Evolutionary conservation across 2,113 vertebrate genomes (phyloP).

Genomic region (Anas platyrhynchos): DNA sequence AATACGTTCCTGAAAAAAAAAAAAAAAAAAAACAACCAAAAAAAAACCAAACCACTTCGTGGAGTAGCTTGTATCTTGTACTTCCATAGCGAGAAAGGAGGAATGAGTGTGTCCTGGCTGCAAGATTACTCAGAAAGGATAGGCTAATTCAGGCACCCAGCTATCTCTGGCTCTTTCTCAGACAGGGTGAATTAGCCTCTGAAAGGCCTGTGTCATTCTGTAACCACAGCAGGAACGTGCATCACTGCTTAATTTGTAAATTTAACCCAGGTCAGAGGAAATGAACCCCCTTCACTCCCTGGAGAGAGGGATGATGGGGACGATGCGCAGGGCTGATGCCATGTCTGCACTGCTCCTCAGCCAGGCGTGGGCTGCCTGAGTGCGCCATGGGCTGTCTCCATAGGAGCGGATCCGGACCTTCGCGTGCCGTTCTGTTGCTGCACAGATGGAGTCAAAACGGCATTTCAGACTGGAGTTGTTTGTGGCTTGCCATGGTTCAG

Average conservation of each 20-base stretch:
- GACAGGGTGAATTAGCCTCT: background rate
- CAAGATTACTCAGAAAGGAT: background rate
- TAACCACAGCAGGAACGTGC: background rate
- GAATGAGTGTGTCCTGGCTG: background rate
- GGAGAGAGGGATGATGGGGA: too few species aligned
- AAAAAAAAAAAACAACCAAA: background rate
- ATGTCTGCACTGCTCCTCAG: background rate
- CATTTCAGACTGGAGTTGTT: background rate
- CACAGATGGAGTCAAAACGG: slow-evolving; percentile 4
- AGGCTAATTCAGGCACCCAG: background rate
- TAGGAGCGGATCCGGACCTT: background rate
- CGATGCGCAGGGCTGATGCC: too few species aligned
- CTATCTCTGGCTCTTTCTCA: background rate
- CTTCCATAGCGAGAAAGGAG: background rate
- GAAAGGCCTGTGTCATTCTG: background rate
- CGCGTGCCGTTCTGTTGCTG: fast-evolving
- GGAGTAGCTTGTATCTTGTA: background rate
- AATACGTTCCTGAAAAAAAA: background rate
- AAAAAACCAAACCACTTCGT: background rate
- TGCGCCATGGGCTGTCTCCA: fast-evolving
- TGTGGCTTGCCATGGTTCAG: background rate
- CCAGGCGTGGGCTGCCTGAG: background rate
- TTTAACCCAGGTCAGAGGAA: background rate
- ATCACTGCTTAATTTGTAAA: background rate
- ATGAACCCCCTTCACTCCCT: background rate